Evolutionary conservation across 2,113 vertebrate genomes (phyloP).

Genomic region (Zingel zingel): DNA sequence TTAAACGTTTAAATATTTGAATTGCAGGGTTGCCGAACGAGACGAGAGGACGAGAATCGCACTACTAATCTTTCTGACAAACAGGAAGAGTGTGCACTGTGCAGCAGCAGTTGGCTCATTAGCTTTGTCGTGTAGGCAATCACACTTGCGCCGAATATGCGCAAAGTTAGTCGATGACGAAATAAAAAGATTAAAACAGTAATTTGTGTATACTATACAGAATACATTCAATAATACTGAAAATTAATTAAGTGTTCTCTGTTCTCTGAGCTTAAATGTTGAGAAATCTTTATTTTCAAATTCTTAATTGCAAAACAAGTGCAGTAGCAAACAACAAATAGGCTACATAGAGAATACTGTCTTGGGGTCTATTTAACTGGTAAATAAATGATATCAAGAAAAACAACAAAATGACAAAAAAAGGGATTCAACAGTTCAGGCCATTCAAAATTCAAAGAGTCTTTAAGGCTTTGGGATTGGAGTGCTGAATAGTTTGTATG

Average conservation of each 20-base stretch:
- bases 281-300: neutral
- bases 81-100: constrained; percentile 44
- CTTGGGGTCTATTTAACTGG: too few species aligned
- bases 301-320: too few species aligned
- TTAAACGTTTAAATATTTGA: neutral
- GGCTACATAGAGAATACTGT: too few species aligned
- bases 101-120: neutral
- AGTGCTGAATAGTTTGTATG: too few species aligned
- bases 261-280: accelerated
- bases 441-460: too few species aligned
- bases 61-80: constrained; percentile 27
- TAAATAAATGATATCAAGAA: too few species aligned
- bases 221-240: accelerated
- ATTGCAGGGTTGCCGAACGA: neutral
- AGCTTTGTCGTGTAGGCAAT: neutral
- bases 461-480: too few species aligned
- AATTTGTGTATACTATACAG: neutral
- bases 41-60: too few species aligned
- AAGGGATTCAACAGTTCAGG: too few species aligned
- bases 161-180: neutral
- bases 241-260: accelerated
- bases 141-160: constrained; percentile 58
- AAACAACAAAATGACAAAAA: too few species aligned
- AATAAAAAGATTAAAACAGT: neutral
- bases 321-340: too few species aligned